Percentiles rank a stretch among this genome's conserved stretches.
These are phyloP conservation scores for Ammodramus savannarum DNA, from an alignment of 2,113 vertebrate species.

Conservation along the genomic window DNA sequence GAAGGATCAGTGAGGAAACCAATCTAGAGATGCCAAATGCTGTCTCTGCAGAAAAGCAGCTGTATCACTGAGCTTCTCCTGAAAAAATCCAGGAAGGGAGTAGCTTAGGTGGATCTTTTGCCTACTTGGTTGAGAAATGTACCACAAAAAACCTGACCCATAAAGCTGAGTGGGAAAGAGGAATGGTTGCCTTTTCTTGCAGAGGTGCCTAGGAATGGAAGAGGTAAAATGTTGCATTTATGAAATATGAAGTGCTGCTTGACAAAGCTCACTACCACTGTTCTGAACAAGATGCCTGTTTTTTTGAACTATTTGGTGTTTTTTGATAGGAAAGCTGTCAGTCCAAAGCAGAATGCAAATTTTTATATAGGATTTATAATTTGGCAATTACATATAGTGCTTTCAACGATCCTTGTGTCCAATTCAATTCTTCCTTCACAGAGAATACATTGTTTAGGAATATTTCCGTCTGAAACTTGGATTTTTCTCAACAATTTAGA, in stretches of 20 bases:
- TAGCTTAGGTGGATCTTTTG: not conserved
- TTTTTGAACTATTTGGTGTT: not conserved
- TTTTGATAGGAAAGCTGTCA: not conserved
- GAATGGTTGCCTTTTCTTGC: not conserved
- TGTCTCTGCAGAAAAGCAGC: not conserved
- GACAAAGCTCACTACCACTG: not conserved
- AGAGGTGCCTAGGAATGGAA: not conserved
- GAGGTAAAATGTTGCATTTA: not conserved
- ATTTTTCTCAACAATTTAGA: not conserved
- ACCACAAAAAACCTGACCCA: not conserved
- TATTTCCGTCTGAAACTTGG: not conserved
- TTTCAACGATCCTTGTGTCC: not conserved
- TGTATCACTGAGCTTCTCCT: not conserved
- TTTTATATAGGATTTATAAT: not conserved
- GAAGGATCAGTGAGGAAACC: not conserved
- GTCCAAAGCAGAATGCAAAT: not conserved
- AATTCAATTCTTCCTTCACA: not conserved
- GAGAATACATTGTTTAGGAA: not conserved
- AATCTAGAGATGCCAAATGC: not conserved
- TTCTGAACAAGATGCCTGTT: not conserved
- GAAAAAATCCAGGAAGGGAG: not conserved
- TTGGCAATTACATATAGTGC: not conserved
- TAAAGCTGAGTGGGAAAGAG: not conserved
- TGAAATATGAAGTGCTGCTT: accelerated
- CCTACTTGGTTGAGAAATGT: not conserved